Base-by-base conservation (phyloP, 2,888 invertebrate species). In the Carcina quercana region DNA sequence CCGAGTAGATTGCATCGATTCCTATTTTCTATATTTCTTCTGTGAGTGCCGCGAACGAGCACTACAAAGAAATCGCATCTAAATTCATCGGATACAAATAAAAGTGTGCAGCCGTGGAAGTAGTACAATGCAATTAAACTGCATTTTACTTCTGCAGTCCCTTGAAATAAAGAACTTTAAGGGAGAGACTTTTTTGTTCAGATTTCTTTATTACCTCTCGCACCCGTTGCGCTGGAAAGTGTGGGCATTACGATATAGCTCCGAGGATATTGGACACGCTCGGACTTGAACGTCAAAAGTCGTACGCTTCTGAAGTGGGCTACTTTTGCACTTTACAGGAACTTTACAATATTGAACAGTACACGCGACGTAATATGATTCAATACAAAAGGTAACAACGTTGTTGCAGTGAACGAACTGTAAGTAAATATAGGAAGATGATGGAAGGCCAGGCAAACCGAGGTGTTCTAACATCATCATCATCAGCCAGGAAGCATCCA, bases 111-210 rank as follows among this genome's bases (percentile, higher is more conserved):
- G 56, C 57, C 63, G 66, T 61, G 58, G 63, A 68, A 71, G 65
- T 78, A 70, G 63, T 57, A 63, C 62, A 61, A 63, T 69, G 70
- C 75, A 80, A 80, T 79, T 80, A 80, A 78, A 80, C 71, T 73
- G 57, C 78, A 76, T 71, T 79, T 74, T 74, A 70, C 63, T 62
- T 69, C 65, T 69, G 68, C 74, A 76, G 71, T 75, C 70, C 71
- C 69, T 72, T 71, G 60, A 70, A 79, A 74, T 79, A 79, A 75
- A 76, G 78, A 72, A 76, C 64, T 75, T 70, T 71, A 67, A 70
- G 69, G 65, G 66, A 69, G 63, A 62, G 66, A 65, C 61, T 61
- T 69, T 73, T 78, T 74, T 71, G 67, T 67, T 67, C 59, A 45
- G 42, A 47, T 40, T 59, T 59, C 58, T 72, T 64, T 73, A 67